These are phyloP conservation scores for Anabacerthia variegaticeps DNA, from an alignment of 2,797 vertebrate genomes.

Conservation along the genomic window DNA sequence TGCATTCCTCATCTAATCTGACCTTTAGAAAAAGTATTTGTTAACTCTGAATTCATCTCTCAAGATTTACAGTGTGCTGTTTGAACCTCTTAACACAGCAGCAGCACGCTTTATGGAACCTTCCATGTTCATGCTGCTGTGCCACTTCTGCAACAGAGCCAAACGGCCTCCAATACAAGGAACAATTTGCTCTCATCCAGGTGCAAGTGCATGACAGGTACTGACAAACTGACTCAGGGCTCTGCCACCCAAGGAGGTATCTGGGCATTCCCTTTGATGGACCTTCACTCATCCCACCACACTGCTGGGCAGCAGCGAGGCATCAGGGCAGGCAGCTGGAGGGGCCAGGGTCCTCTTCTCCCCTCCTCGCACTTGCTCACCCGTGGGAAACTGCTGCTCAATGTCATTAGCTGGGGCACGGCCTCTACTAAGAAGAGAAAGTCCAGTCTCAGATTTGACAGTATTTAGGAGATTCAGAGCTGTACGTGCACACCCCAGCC, in stretches of 20 bases:
- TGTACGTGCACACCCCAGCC: neutral
- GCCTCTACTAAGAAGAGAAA: neutral
- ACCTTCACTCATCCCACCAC: neutral
- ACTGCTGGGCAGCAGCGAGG: neutral
- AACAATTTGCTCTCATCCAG: neutral
- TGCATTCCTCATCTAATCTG: constrained; percentile 50
- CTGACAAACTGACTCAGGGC: neutral
- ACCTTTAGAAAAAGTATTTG: constrained; percentile 46
- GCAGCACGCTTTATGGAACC: neutral
- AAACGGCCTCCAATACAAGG: neutral
- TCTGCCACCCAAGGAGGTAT: neutral
- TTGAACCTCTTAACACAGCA: neutral
- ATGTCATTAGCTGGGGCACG: neutral
- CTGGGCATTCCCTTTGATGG: neutral
- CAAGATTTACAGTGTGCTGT: neutral
- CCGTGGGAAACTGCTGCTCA: neutral
- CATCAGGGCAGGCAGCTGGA: neutral
- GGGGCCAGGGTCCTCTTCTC: neutral
- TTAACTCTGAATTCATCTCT: constrained; percentile 24
- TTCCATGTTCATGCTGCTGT: neutral
- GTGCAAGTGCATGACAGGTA: neutral
- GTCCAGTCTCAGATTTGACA: neutral
- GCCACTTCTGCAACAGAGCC: neutral
- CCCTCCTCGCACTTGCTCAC: neutral
- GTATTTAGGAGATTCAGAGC: neutral